Conservation (phyloP, 1,140 invertebrate species). For the Cataglyphis hispanica region DNA sequence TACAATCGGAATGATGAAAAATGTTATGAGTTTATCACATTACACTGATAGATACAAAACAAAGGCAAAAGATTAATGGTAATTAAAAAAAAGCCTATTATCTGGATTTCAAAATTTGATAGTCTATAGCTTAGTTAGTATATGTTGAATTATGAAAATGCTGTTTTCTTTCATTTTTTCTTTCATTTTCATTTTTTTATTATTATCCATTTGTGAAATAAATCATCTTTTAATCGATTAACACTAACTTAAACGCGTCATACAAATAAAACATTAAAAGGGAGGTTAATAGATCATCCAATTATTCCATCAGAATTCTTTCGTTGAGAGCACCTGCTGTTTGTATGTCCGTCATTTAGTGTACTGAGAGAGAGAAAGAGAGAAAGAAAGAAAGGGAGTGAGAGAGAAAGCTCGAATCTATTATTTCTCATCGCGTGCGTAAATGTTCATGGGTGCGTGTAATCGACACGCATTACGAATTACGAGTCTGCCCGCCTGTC, state of each 20-base stretch:
- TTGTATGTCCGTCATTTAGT: slow-evolving; percentile 15
- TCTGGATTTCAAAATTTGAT: neutral
- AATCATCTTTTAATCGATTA: neutral
- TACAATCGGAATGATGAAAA: neutral
- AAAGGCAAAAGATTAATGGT: neutral
- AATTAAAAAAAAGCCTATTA: no score
- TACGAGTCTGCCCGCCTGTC: slow-evolving; percentile 54
- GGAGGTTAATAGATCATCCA: neutral
- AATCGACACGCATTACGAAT: slow-evolving; percentile 76
- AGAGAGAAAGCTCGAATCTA: slow-evolving; percentile 19
- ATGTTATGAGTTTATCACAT: neutral
- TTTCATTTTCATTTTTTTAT: neutral
- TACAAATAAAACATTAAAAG: slow-evolving; percentile 23
- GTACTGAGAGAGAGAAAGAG: slow-evolving; percentile 5
- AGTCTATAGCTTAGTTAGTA: neutral
- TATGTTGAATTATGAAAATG: neutral
- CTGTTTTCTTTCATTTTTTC: no score
- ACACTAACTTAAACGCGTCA: neutral
- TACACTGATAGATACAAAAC: neutral
- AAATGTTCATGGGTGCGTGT: slow-evolving; percentile 73
- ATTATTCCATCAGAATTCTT: slow-evolving; percentile 68
- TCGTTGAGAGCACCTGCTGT: slow-evolving; percentile 69
- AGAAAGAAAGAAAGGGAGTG: neutral
- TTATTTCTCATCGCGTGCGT: slow-evolving; percentile 69
- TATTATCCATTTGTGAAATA: neutral